A percentile compares a stretch with the other conserved stretches of the same genome.
Conservation (phyloP, 2,113 vertebrate species). For the Hypomesus transpacificus region DNA sequence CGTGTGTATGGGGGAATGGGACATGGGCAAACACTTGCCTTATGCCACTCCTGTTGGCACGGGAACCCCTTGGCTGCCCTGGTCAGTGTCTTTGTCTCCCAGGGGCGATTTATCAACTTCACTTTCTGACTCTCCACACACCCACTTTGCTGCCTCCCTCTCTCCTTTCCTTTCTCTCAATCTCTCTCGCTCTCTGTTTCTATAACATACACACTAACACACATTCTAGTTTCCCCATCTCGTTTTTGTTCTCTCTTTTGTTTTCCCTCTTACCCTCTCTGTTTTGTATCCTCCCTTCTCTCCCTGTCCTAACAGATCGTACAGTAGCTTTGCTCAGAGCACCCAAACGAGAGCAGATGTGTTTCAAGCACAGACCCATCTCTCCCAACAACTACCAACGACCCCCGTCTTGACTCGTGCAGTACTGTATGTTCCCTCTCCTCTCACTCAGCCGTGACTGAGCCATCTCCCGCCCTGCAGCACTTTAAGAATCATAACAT, state of each 20-base stretch:
- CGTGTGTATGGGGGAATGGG: slow-evolving; percentile 9
- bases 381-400: background rate
- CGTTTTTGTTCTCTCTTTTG: background rate
- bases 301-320: background rate
- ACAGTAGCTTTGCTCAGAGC: background rate
- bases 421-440: too few relatives aligned
- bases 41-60: background rate
- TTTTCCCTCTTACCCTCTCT: background rate
- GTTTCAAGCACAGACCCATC: background rate
- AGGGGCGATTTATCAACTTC: background rate
- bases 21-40: slow-evolving; percentile 10
- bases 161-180: background rate
- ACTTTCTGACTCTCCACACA: background rate
- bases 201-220: background rate
- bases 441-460: background rate
- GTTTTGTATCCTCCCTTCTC: background rate
- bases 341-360: background rate
- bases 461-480: background rate
- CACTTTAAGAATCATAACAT: background rate
- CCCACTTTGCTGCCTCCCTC: background rate
- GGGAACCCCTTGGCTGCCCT: background rate
- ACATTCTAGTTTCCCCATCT: background rate
- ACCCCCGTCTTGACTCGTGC: too few relatives aligned
- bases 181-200: background rate
- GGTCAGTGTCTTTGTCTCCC: background rate